Base-by-base conservation (phyloP, 2,113 vertebrate genomes). In the Microtus montanus region DNA sequence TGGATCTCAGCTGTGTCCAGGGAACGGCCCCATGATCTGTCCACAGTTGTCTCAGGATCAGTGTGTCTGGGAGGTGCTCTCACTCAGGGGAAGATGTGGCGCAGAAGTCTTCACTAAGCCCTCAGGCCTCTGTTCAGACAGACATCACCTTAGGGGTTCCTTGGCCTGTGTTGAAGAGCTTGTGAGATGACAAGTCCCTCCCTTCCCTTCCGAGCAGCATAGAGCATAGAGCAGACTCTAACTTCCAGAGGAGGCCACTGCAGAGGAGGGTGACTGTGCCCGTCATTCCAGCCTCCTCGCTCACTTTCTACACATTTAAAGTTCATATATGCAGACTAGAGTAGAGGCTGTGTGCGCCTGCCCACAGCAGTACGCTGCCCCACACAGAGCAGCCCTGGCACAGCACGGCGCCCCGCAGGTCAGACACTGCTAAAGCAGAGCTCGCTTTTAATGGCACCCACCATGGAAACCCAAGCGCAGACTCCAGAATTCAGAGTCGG, bases 391-490 rank as follows among this genome's bases (percentile, higher is more conserved):
- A 52, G 61, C 52, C 75, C 88, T 95, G 77, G 75, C 83, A 54
- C 93, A 93, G 52, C 79, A 94, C 83, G 5, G 86, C 89, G 68
- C 96, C 73, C 90, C 77, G 96, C 95, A 80, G 92, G 49, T 89
- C 78, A 96, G 94, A 71, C 94, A 66, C 52, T 95, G 71, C 91
- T 95, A 92, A 75, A 70, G 95, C 87, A 68, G 89, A 97, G 95
- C 96, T 95, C 97, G 98, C 94, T 97, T 97, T 98, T 94, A 88
- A 92, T 95, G 93, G 84, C 89, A 71, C 66, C 33, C 73, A 95
- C 52, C 92, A 44, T 74, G 19, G 52, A 82, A 96, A 58, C 96
- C 41, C 87, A 96, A 96, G 70, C 68, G 26, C 95, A 96, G 84
- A 94, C 66, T 93, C 75, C 68, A 47, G 64, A 89, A 89, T 92